Evolutionary conservation across 2,113 vertebrate species (phyloP).

Genomic region (Ptilorrhoa leucosticta): DNA sequence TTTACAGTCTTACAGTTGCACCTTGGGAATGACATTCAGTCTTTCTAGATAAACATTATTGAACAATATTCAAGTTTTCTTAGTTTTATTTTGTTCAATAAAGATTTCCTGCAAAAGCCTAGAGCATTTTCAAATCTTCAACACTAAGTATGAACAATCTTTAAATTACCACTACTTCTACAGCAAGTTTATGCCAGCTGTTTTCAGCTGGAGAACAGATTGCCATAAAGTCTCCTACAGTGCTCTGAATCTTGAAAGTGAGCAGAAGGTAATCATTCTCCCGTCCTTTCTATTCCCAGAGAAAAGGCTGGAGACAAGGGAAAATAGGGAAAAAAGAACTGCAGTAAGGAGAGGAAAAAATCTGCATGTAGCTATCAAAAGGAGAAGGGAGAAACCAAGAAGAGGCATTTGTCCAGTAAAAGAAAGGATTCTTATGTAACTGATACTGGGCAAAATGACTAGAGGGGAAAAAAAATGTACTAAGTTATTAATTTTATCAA

Average conservation of each 20-base stretch:
- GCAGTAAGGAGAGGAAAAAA: not conserved
- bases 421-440: not conserved
- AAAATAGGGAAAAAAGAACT: not conserved
- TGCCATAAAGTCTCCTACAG: not conserved
- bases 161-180: not conserved
- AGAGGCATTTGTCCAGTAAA: not conserved
- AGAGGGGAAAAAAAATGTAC: not conserved
- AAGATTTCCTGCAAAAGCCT: not conserved
- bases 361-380: not conserved
- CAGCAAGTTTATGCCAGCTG: not conserved
- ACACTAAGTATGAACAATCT: not conserved
- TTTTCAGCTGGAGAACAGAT: slow-evolving; percentile 15
- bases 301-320: not conserved
- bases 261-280: not conserved
- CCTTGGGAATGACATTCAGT: not conserved
- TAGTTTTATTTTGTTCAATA: not conserved
- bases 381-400: not conserved
- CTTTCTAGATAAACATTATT: not conserved
- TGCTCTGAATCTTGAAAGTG: not conserved
- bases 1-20: not conserved
- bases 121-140: not conserved
- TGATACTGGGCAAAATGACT: not conserved
- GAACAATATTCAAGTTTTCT: not conserved
- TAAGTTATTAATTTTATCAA: not conserved
- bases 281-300: not conserved